Base-by-base conservation (phyloP, 2,797 vertebrate genomes). In the Syndactyla subalaris region DNA sequence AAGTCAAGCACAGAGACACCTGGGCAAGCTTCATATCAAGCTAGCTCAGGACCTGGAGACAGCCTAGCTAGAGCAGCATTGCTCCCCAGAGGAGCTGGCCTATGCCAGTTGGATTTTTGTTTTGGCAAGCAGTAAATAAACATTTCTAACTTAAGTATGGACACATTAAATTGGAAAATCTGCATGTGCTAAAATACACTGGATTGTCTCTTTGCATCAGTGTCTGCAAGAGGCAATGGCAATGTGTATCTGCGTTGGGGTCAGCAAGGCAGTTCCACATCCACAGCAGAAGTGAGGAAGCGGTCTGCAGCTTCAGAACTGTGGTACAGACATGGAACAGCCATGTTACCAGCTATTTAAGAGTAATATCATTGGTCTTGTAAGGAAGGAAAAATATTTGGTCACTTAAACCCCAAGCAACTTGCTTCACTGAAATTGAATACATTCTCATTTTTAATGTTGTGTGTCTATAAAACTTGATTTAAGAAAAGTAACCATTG, bases 231-330 rank as follows among this genome's bases (percentile, higher is more conserved):
- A 79, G 20, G 26, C 11, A 26, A 17, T 2, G 46, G 61, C 10
- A 70, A 12, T 5, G 10, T 39, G 27, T 26, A 75, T 16, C 48
- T 67, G 24, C 39, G 21, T 3, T 38, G 6, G 2, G 17, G n/a
- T 34, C 14, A 23, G 11, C 21, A 57, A 49, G 14, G 52, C 16
- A 54, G 24, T 7, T 86, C 39, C 48, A 61, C 29, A 54, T 45
- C 5, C 0, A 16, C 20, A 11, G 4, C 16, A 29, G 29, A 21
- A 74, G 24, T 2, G 10, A 59, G 14, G 13, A 38, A 48, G 46
- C 70, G 6, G 19, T 43, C n/a, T 70, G 59, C 63, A 62, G 36
- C 12, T 17, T 46, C 36, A n/a, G 43, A 0, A 0, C 17, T 10
- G 29, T 18, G 49, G 27, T 51, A 51, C 14, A 23, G 14, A 51